Conservation (phyloP, 2,113 vertebrate species). For the Hoplias malabaricus region DNA sequence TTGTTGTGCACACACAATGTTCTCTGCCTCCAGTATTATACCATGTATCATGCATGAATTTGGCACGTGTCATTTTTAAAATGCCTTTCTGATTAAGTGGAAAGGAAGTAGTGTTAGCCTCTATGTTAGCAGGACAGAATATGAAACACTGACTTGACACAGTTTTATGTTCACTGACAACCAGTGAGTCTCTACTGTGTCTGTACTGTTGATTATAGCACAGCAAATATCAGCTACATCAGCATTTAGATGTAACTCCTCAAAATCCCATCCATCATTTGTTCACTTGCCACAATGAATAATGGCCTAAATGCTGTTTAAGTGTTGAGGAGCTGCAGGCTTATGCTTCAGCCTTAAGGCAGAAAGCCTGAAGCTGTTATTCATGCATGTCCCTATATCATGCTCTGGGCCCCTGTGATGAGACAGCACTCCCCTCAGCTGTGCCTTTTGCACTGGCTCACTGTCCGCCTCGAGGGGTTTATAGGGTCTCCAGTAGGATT, state of each 20-base stretch:
- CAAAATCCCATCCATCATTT: neutral
- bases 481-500: slow-evolving; percentile 52
- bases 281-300: neutral
- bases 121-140: neutral
- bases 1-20: neutral
- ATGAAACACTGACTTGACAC: neutral
- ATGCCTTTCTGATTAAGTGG: neutral
- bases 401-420: slow-evolving; percentile 34
- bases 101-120: neutral
- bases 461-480: slow-evolving; percentile 50
- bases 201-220: neutral
- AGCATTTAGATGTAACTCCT: neutral
- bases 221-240: neutral
- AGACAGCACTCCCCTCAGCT: slow-evolving; percentile 46
- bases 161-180: neutral
- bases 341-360: slow-evolving; percentile 4
- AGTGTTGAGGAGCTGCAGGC: slow-evolving; percentile 11
- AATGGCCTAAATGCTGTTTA: slow-evolving; percentile 25
- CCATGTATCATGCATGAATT: neutral
- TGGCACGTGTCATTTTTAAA: too few relatives aligned
- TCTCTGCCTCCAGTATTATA: neutral
- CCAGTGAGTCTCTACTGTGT: too few relatives aligned
- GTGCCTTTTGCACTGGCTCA: slow-evolving; percentile 23
- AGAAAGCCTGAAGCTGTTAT: slow-evolving; percentile 39
- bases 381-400: slow-evolving; percentile 53